phyloP scores from a whole-genome alignment of 2,113 vertebrate species.

The Rhabdornis inornatus region DNA sequence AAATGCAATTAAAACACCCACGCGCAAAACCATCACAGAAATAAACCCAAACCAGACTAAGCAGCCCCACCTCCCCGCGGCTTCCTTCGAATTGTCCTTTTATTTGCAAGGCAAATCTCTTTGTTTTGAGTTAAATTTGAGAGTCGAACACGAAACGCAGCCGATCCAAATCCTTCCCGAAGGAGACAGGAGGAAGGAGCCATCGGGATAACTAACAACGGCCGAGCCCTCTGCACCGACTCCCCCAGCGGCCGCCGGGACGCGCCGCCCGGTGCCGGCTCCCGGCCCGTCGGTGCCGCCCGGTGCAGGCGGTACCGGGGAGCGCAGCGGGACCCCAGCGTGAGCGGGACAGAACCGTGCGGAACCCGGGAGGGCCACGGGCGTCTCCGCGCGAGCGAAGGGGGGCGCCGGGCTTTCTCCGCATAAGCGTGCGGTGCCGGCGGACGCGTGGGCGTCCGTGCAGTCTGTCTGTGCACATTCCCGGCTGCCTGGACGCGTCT shows the following conservation, averaged over 20 bases:
- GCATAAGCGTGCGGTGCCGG: not conserved
- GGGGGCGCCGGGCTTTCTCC: not conserved
- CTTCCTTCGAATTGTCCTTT: conserved; percentile 1
- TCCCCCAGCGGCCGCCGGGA: not conserved
- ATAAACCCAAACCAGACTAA: conserved; percentile 9
- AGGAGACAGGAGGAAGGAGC: not conserved
- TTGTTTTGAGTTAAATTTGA: conserved; percentile 38
- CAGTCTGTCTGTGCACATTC: not conserved
- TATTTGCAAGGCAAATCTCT: conserved; percentile 39
- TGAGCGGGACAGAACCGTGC: not conserved
- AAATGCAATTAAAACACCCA: conserved; percentile 62
- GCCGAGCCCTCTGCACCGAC: not conserved
- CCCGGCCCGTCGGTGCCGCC: not conserved
- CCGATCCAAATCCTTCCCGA: not conserved
- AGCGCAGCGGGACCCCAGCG: not conserved
- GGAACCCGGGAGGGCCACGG: not conserved
- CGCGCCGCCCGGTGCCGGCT: not conserved
- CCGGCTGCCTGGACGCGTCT: not conserved
- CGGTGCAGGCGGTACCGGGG: not conserved
- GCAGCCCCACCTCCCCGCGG: not conserved
- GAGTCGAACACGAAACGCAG: not conserved
- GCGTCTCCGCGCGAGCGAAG: not conserved
- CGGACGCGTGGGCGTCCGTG: not conserved
- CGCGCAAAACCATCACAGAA: conserved; percentile 51
- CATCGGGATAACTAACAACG: not conserved